Evolutionary conservation across 2,888 invertebrate species (phyloP), one percentile per base, ranked within the genome.

Genomic region (Pedicia rivosa): DNA sequence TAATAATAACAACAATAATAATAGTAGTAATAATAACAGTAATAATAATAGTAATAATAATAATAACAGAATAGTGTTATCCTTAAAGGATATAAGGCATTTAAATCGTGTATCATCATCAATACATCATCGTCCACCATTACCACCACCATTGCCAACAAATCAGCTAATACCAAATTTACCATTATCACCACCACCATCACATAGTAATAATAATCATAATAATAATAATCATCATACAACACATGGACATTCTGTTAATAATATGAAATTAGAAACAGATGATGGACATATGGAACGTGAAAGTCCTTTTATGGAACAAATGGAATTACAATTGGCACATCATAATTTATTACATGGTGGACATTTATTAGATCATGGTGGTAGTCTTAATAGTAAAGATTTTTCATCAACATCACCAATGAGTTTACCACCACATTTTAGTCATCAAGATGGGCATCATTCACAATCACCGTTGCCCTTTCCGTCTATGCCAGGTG

Each of bases 401-500:
- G 35, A 35, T 12, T 35, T 25, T 5, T 36, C 36, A 27, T 55
- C 61, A 7, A 55, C 52, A 17, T 61, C 61, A 30, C 62, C 62
- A 8, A 62, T 61, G 62, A 60, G 59, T 42, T 44, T 61, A 44
- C 59, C 60, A 30, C 49, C 57, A 22, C 61, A 59, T 43, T 61
- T 54, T 39, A 57, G 56, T 50, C 54, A 56, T 40, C 56, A 55
- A 35, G 59, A 63, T 44, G 72, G 67, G 46, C 62, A 49, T 41
- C 63, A 55, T 55, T 70, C 65, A 42, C 71, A 67, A 35, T 70
- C 69, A 43, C 76, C 67, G 43, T 59, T 78, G 56, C 71, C 74
- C 58, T 81, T 78, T 64, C 77, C 78, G 44, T 77, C 76, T 39
- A 74, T 78, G 64, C 70, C 77, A 33, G 74, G 78, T 3, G 35